Percentiles rank a stretch among this genome's conserved stretches.
Conservation (phyloP, 2,113 vertebrate species). For the Rhineura floridana region DNA sequence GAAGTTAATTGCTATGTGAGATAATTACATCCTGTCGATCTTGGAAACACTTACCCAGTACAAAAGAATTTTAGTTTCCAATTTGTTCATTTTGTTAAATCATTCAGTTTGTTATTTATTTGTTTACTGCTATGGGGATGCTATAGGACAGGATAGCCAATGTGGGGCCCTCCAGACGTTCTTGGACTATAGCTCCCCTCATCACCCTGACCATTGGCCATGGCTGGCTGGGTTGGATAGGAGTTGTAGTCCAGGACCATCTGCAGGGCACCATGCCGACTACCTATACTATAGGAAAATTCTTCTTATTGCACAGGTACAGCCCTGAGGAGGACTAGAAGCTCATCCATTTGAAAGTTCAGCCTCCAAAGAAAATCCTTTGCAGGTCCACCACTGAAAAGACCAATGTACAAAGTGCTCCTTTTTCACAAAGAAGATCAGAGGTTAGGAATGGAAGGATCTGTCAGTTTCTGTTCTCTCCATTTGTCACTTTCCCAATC, state of each 20-base stretch:
- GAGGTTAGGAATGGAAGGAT: no score
- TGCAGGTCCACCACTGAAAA: not conserved
- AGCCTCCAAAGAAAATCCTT: not conserved
- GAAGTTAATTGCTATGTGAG: conserved; percentile 31
- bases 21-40: conserved; percentile 25
- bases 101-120: conserved; percentile 1
- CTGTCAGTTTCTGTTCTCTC: no score
- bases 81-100: conserved; percentile 32
- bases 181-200: no score
- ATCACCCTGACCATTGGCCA: no score
- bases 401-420: not conserved
- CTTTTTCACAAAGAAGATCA: not conserved
- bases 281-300: not conserved
- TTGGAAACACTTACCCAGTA: conserved; percentile 23
- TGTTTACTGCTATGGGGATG: not conserved
- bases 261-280: no score
- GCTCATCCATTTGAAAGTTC: not conserved
- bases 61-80: conserved; percentile 17
- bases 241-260: no score
- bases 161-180: no score
- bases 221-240: no score
- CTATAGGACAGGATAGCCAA: no score
- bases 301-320: not conserved
- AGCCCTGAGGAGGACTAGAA: not conserved
- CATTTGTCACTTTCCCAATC: no score